Evolutionary conservation across 2,113 vertebrate species (phyloP), one percentile per base, ranked within the genome.

Genomic region (Ranitomeya imitator): DNA sequence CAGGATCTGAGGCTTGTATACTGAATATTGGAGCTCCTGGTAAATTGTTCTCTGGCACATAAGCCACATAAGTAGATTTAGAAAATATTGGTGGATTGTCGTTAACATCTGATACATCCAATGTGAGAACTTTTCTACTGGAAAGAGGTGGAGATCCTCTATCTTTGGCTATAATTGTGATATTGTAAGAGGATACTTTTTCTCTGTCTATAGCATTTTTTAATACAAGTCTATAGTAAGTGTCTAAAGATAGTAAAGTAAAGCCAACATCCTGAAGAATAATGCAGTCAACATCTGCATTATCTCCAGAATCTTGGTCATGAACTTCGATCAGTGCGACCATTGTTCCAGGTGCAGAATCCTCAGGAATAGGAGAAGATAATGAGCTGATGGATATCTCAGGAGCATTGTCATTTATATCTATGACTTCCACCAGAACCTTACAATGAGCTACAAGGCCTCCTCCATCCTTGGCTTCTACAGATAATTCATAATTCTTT

Each of bases 261-360:
- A 94, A 93, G 1, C 91, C 91, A 1, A 92, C 15, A 11, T 83
- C 51, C 15, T 89, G 87, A n/a, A 86, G 78, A 76, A 91, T 90
- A 2, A 90, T 89, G 57, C 92, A 94, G 19, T 83, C 57, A 79
- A 90, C 89, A 54, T 89, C 91, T 59, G 91, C 91, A 79, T 92
- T 92, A 16, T 92, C 85, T 21, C 87, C 92, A 0, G 94, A 94
- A 91, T 96, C 96, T 80, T 90, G 81, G 13, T 97, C 96, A 63
- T 94, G 93, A 45, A 97, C 91, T 83, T 94, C 93, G 55, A 97
- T 93, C 7, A 97, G 85, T 59, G 93, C 93, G 10, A 96, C 93
- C 90, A 95, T 91, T 0, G 94, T 96, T 69, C 95, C 94, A 3
- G 93, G 37, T 19, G 16, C 45, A 10, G 73, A 76, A 21, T 76